Evolutionary conservation across 1,140 invertebrate genomes (phyloP).

Genomic region (Drosophila kanapiae): DNA sequence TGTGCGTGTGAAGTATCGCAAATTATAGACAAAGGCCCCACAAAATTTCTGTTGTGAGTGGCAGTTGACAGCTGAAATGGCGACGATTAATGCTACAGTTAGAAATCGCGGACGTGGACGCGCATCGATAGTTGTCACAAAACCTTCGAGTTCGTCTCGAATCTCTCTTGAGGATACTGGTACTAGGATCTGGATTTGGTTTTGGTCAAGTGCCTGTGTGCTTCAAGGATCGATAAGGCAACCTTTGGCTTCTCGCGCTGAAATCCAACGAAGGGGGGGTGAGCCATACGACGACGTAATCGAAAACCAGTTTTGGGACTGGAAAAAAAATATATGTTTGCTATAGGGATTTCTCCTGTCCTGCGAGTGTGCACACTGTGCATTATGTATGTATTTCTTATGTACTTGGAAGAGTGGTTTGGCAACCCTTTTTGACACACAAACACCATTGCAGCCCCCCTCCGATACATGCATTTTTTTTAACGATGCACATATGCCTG

Average conservation of each 20-base stretch:
- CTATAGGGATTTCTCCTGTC: slow-evolving; percentile 63
- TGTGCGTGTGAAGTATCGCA: slow-evolving; percentile 70
- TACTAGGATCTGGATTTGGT: not conserved
- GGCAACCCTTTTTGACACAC: slow-evolving; percentile 82
- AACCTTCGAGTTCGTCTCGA: not conserved
- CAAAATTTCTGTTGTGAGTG: slow-evolving; percentile 56
- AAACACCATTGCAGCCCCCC: slow-evolving; percentile 59
- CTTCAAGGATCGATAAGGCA: slow-evolving; percentile 67
- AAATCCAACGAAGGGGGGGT: not conserved
- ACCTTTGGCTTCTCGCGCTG: slow-evolving; percentile 63
- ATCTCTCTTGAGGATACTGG: slow-evolving; percentile 8
- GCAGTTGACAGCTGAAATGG: slow-evolving; percentile 72
- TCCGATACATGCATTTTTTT: slow-evolving; percentile 36
- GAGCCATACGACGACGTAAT: slow-evolving; percentile 53
- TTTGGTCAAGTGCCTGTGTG: slow-evolving; percentile 65
- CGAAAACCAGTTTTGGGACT: slow-evolving; percentile 68
- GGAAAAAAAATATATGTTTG: slow-evolving; percentile 44
- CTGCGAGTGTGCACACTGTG: slow-evolving; percentile 11
- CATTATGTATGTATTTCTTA: slow-evolving; percentile 20
- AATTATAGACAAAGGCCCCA: slow-evolving; percentile 52
- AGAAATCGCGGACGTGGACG: slow-evolving; percentile 35
- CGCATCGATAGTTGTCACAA: slow-evolving; percentile 31
- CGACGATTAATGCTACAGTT: slow-evolving; percentile 63
- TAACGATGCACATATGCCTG: slow-evolving; percentile 40
- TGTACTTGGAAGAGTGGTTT: slow-evolving; percentile 59